phyloP scores from a whole-genome alignment of 2,797 vertebrate genomes.

The Sebastes cheni region DNA sequence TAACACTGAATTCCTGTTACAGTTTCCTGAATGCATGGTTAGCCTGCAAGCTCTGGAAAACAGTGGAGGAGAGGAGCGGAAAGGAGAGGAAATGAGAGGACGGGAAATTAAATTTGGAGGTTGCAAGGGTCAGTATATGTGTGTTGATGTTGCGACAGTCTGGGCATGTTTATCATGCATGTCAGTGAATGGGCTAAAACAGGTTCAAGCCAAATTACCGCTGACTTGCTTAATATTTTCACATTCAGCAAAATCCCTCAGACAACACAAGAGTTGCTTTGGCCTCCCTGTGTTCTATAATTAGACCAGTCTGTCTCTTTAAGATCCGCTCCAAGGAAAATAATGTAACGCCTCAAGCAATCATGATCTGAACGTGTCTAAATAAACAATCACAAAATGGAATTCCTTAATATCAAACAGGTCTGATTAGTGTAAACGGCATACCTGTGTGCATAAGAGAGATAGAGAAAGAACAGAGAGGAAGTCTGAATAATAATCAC shows the following conservation, averaged over 20 bases:
- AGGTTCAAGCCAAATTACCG: not conserved
- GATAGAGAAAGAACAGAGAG: not conserved
- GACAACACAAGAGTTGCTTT: not conserved
- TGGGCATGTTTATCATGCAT: not conserved
- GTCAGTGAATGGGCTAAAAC: not conserved
- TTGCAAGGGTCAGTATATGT: not conserved
- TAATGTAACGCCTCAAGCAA: not conserved
- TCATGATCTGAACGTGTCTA: not conserved
- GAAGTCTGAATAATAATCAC: not conserved
- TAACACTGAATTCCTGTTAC: not conserved
- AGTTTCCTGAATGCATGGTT: not conserved
- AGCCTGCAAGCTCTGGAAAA: not conserved
- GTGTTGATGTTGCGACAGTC: slow-evolving; percentile 2
- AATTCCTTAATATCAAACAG: not conserved
- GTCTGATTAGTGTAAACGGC: not conserved
- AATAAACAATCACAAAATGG: not conserved
- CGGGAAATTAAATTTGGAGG: not conserved
- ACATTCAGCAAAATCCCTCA: not conserved
- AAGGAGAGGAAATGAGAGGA: not conserved
- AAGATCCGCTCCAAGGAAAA: not conserved
- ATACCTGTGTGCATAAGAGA: not conserved
- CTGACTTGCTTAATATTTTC: not conserved
- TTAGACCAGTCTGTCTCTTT: not conserved
- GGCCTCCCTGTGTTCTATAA: not conserved
- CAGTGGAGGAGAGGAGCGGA: not conserved